Evolutionary conservation across 2,888 invertebrate genomes (phyloP).

Genomic region (Gerris lacustris): DNA sequence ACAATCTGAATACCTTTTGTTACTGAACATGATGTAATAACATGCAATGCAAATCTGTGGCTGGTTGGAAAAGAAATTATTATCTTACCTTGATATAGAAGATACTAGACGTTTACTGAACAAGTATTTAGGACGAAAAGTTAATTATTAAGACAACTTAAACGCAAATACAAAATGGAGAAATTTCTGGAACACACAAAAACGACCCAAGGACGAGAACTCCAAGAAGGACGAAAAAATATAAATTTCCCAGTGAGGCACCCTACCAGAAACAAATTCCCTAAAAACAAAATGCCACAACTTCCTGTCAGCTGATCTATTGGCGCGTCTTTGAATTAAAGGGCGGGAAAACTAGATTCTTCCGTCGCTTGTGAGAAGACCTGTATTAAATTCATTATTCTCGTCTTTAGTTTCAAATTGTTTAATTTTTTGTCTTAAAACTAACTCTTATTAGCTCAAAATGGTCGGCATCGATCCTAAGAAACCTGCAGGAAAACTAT

Average conservation of each 20-base stretch:
- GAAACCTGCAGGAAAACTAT: conserved; percentile 36
- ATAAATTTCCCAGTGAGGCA: neutral
- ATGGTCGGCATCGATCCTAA: conserved; percentile 3
- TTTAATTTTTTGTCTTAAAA: too few relatives aligned
- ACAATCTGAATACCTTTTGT: neutral
- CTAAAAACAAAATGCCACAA: neutral
- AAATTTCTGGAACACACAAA: neutral
- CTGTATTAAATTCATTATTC: neutral
- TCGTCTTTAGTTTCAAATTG: too few relatives aligned
- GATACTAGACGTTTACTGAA: too few relatives aligned
- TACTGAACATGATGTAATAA: neutral
- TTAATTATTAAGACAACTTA: too few relatives aligned
- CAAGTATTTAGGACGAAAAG: too few relatives aligned
- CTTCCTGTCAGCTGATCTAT: neutral
- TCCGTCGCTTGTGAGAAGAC: neutral
- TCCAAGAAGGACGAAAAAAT: neutral
- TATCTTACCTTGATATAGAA: too few relatives aligned
- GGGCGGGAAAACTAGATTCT: neutral
- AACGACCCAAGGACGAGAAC: neutral
- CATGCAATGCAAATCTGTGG: neutral
- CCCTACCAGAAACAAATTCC: neutral
- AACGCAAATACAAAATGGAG: conserved; percentile 1
- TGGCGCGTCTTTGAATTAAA: neutral
- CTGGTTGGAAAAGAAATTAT: neutral
- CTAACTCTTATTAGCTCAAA: neutral